phyloP scores from a whole-genome alignment of 2,797 vertebrate genomes.

The Mormyrops boulengeri region DNA sequence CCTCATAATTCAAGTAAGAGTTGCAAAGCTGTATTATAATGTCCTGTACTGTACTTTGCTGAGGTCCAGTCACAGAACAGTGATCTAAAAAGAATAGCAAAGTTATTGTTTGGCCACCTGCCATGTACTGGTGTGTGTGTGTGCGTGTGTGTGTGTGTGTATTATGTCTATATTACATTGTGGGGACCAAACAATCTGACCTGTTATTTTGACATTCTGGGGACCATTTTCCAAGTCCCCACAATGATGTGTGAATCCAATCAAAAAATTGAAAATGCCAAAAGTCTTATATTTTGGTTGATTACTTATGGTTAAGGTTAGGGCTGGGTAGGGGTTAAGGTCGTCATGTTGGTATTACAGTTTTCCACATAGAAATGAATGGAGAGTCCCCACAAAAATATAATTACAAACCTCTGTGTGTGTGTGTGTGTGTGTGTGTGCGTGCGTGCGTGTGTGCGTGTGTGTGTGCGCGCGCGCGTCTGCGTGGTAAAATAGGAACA shows the following conservation, averaged over 20 bases:
- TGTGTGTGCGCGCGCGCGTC: conserved; percentile 40
- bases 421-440: conserved; percentile 22
- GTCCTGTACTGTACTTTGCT: conserved; percentile 65
- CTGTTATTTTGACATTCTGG: not conserved
- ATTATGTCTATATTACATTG: not conserved
- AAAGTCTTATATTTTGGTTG: not conserved
- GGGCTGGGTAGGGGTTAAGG: not conserved
- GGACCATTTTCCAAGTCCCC: not conserved
- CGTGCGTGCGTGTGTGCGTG: conserved; percentile 46
- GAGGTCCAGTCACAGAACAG: conserved; percentile 71
- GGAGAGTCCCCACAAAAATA: conserved; percentile 12
- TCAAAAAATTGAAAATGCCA: not conserved
- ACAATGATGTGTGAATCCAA: not conserved
- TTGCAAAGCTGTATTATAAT: conserved; percentile 73
- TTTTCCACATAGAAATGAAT: conserved; percentile 20
- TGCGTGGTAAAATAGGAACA: conserved; percentile 59
- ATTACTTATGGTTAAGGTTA: not conserved
- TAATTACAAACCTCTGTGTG: not conserved
- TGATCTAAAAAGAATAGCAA: conserved; percentile 75
- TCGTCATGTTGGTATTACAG: not conserved
- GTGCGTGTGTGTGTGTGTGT: conserved; percentile 41
- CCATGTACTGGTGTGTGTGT: conserved; percentile 9
- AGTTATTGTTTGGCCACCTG: conserved; percentile 56
- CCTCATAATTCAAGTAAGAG: conserved; percentile 70
- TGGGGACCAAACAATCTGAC: not conserved